Conservation (phyloP, 2,797 vertebrate genomes). For the Hypotaenidia philippensis region DNA sequence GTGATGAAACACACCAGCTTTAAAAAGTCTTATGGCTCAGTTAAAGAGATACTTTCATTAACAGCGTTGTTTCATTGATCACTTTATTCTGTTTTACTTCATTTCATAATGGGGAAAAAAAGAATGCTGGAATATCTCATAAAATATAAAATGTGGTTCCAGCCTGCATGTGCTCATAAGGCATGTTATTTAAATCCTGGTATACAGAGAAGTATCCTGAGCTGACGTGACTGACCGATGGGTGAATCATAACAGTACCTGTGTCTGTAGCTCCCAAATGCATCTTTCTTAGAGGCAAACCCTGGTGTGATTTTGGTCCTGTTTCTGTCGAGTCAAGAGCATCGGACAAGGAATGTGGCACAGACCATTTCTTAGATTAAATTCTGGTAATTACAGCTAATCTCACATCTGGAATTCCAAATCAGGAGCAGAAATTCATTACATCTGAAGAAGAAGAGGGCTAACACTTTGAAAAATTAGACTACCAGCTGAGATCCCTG, state of each 20-base stretch:
- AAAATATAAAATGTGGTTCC: not conserved
- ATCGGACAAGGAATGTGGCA: not conserved
- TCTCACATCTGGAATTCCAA: not conserved
- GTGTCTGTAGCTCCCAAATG: not conserved
- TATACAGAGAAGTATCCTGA: not conserved
- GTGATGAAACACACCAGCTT: not conserved
- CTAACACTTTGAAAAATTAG: not conserved
- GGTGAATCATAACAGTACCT: not conserved
- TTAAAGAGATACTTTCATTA: not conserved
- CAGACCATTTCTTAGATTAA: not conserved
- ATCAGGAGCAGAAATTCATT: not conserved
- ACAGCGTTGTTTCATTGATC: not conserved
- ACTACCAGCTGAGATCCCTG: not conserved
- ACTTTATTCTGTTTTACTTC: not conserved
- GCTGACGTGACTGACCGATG: constrained; percentile 1
- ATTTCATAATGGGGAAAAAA: not conserved
- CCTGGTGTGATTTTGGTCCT: not conserved
- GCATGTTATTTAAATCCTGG: not conserved
- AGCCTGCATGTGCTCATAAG: constrained; percentile 17
- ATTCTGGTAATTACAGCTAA: not conserved
- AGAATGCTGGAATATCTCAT: not conserved
- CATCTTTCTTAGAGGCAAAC: not conserved
- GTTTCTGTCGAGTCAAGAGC: not conserved
- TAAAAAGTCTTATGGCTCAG: not conserved
- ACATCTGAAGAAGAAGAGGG: not conserved